Evolutionary conservation across 1,140 invertebrate species (phyloP).

Genomic region (Gryllus bimaculatus): DNA sequence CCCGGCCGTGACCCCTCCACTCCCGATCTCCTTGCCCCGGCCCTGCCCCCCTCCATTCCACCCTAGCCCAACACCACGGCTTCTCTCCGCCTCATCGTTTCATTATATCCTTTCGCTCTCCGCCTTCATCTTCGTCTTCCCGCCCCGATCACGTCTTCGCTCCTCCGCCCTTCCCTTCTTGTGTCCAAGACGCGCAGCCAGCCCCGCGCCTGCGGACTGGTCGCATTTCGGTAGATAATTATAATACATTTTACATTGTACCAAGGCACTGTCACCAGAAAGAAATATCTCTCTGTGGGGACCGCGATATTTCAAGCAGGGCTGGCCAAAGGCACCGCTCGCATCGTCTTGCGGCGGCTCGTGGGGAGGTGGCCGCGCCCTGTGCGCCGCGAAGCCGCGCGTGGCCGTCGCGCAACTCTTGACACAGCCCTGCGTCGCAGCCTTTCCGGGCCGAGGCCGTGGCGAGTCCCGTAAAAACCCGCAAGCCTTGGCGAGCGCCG

Average conservation of each 20-base stretch:
- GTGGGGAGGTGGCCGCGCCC: too few relatives aligned
- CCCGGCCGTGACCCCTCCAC: neutral
- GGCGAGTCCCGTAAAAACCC: neutral
- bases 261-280: slow-evolving; percentile 2
- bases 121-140: too few relatives aligned
- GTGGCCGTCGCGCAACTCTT: neutral
- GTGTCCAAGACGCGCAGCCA: neutral
- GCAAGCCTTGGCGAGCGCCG: neutral
- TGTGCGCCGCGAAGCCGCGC: too few relatives aligned
- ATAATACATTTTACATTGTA: slow-evolving; percentile 6
- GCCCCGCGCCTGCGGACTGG: neutral
- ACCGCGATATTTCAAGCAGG: slow-evolving; percentile 3
- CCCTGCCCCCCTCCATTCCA: too few relatives aligned
- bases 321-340: neutral
- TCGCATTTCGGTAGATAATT: slow-evolving; percentile 4
- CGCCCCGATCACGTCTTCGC: too few relatives aligned
- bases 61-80: too few relatives aligned
- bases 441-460: neutral
- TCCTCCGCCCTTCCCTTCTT: too few relatives aligned
- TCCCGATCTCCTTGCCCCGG: neutral
- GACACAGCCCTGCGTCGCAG: neutral
- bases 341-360: neutral
- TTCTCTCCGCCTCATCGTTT: too few relatives aligned
- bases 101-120: too few relatives aligned
- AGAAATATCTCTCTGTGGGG: neutral